Conservation (phyloP, 2,797 vertebrate genomes). For the Gallinago stenura region DNA sequence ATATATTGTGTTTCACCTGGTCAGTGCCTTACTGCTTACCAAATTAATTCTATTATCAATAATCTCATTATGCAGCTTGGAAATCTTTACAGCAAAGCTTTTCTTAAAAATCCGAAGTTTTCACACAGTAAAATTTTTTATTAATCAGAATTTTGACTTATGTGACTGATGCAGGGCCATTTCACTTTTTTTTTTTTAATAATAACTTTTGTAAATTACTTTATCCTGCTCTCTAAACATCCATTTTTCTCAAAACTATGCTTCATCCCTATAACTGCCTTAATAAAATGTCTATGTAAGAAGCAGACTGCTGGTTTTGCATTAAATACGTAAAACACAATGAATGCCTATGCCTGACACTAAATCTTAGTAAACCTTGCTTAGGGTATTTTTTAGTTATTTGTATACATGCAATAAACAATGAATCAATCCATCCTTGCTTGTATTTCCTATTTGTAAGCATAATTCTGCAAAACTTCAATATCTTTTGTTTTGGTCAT, state of each 20-base stretch:
- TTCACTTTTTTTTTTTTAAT: neutral
- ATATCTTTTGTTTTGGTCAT: neutral
- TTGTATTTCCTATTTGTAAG: neutral
- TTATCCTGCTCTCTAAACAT: neutral
- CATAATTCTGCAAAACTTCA: neutral
- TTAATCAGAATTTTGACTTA: neutral
- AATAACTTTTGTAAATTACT: neutral
- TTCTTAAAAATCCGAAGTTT: neutral
- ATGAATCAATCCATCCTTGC: neutral
- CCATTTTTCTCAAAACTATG: neutral
- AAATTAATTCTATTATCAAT: neutral
- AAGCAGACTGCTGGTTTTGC: neutral
- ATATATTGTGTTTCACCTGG: neutral
- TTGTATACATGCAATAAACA: neutral
- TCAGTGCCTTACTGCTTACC: neutral
- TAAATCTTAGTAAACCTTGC: neutral
- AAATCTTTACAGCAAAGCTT: neutral
- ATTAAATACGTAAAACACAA: neutral
- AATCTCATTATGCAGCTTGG: neutral
- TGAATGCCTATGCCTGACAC: neutral
- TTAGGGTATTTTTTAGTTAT: neutral
- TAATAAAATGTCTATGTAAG: neutral
- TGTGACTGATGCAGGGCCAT: neutral
- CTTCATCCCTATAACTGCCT: neutral
- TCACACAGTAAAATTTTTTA: neutral